Percentiles rank a stretch among this genome's conserved stretches.
These are phyloP conservation scores for Pimephales promelas DNA, from an alignment of 2,113 vertebrate species.

Conservation along the genomic window DNA sequence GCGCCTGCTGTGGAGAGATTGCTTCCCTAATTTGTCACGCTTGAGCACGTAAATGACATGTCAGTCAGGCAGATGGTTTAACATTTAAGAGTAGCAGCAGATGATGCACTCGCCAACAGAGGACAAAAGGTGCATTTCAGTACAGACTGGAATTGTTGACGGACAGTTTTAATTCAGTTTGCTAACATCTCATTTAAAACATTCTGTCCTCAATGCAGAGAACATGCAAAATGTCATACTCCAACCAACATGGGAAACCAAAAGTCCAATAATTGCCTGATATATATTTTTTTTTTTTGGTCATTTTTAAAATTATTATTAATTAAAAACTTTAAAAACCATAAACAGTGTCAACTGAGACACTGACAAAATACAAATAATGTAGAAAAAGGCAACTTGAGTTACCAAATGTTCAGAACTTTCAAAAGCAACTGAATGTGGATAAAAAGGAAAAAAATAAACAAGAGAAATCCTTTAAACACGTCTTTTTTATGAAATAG, in stretches of 20 bases:
- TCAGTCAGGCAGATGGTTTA: background rate
- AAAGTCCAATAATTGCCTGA: background rate
- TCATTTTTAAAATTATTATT: background rate
- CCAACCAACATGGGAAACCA: background rate
- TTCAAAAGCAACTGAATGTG: background rate
- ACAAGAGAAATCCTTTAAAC: slow-evolving; percentile 31
- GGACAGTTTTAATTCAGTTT: background rate
- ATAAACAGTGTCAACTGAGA: background rate
- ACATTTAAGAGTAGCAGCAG: background rate
- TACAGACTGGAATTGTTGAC: background rate
- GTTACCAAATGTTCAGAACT: background rate
- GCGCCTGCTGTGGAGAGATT: slow-evolving; percentile 33
- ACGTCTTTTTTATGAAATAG: slow-evolving; percentile 54
- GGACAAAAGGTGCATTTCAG: background rate
- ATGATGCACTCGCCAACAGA: background rate
- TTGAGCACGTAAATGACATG: slow-evolving; percentile 20
- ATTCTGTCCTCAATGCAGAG: background rate
- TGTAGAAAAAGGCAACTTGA: background rate
- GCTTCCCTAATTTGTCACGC: slow-evolving; percentile 24
- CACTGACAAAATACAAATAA: background rate
- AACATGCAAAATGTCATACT: background rate
- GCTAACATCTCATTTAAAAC: background rate
- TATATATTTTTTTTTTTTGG: too few species aligned
- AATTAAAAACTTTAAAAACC: background rate
- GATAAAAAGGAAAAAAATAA: background rate